Evolutionary conservation across 2,888 invertebrate species (phyloP).

Genomic region (Euplagia quadripunctaria): DNA sequence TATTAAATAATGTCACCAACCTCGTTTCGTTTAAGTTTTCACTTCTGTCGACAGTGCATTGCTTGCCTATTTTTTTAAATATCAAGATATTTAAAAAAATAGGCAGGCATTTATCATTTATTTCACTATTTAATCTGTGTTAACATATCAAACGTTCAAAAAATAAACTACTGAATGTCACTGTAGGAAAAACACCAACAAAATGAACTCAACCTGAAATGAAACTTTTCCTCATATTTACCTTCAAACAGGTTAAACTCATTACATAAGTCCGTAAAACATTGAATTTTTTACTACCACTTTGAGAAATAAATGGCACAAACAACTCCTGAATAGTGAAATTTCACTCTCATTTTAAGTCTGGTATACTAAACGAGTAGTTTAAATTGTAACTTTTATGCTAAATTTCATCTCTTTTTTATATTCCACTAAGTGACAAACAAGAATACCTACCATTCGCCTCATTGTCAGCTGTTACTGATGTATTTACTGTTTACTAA

Average conservation of each 20-base stretch:
- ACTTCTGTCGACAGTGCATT: too few relatives aligned
- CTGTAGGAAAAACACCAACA: constrained; percentile 17
- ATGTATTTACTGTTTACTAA: too few relatives aligned
- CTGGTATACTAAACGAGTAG: background rate
- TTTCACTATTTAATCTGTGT: too few relatives aligned
- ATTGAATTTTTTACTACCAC: background rate
- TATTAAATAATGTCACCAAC: too few relatives aligned
- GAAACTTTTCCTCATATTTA: background rate
- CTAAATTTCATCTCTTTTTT: background rate
- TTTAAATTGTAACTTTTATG: background rate
- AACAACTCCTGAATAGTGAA: background rate
- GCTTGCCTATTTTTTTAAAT: too few relatives aligned
- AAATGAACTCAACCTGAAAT: background rate
- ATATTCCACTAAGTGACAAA: background rate
- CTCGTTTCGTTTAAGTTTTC: too few relatives aligned
- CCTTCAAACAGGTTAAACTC: constrained; percentile 4
- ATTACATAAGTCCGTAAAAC: background rate
- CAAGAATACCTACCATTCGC: too few relatives aligned
- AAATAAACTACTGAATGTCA: too few relatives aligned
- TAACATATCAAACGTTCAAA: too few relatives aligned
- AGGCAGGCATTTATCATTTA: too few relatives aligned
- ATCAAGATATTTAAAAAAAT: too few relatives aligned
- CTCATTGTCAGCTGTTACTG: too few relatives aligned
- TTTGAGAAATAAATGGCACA: background rate
- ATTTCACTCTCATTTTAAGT: background rate